Evolutionary conservation across 2,888 invertebrate species (phyloP).

Genomic region (Axea sp.): DNA sequence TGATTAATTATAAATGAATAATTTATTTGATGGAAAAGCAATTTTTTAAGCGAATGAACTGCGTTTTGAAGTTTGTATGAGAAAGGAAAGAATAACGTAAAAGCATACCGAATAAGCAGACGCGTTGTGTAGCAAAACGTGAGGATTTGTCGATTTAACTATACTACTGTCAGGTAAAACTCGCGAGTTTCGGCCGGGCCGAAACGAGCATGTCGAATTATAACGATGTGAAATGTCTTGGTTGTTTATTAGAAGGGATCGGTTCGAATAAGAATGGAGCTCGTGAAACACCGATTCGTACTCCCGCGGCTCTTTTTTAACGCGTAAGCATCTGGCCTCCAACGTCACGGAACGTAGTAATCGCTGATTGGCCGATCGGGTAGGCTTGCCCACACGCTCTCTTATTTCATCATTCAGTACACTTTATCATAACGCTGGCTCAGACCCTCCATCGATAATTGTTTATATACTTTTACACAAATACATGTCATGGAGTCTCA

Average conservation of each 20-base stretch:
- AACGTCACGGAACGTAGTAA: slow-evolving; percentile 7
- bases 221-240: background rate
- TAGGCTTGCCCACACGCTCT: slow-evolving; percentile 19
- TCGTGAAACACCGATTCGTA: slow-evolving; percentile 32
- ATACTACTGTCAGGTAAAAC: too few species aligned
- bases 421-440: slow-evolving; percentile 5
- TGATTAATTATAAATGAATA: too few species aligned
- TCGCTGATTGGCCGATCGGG: slow-evolving; percentile 6
- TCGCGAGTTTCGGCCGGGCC: too few species aligned
- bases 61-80: too few species aligned
- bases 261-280: slow-evolving; percentile 23
- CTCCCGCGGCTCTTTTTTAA: slow-evolving; percentile 36
- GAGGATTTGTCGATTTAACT: too few species aligned
- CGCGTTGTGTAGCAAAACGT: too few species aligned
- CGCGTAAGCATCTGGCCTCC: background rate
- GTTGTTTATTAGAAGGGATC: slow-evolving; percentile 2
- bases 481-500: too few species aligned
- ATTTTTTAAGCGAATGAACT: too few species aligned
- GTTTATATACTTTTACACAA: background rate
- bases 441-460: background rate
- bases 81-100: too few species aligned
- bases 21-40: too few species aligned
- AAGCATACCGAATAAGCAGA: too few species aligned
- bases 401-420: slow-evolving; percentile 14
- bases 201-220: slow-evolving; percentile 13